phyloP scores from a whole-genome alignment of 2,113 vertebrate genomes.

The Notarius quadriscutis region DNA sequence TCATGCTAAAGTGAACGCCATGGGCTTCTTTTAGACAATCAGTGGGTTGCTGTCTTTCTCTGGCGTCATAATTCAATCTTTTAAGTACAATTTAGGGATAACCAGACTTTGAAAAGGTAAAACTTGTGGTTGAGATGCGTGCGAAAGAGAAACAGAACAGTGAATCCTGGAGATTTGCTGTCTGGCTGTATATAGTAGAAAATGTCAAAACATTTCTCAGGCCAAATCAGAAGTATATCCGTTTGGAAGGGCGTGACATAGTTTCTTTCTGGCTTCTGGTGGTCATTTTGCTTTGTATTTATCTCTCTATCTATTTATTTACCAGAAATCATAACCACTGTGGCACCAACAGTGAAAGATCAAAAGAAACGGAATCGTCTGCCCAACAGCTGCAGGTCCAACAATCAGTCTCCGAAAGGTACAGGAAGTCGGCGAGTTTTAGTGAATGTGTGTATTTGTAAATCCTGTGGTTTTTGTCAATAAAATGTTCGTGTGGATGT shows the following conservation, averaged over 20 bases:
- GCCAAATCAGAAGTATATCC: no score
- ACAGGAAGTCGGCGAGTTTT: not conserved
- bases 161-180: no score
- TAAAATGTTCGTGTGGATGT: constrained; percentile 8
- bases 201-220: no score
- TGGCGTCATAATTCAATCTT: not conserved
- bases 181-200: no score
- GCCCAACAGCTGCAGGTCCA: not conserved
- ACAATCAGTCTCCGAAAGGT: constrained; percentile 26
- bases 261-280: not conserved
- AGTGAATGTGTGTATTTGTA: not conserved
- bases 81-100: not conserved
- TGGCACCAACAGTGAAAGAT: not conserved
- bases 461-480: not conserved
- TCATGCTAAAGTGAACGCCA: not conserved
- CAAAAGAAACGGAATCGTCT: not conserved
- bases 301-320: not conserved
- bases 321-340: not conserved
- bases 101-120: not conserved
- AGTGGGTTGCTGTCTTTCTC: not conserved
- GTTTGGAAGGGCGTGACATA: no score
- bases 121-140: not conserved
- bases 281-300: not conserved
- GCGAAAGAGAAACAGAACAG: no score
- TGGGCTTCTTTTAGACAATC: not conserved